Conservation (phyloP, 1,140 invertebrate species). For the Pseudomyrmex concolor region DNA sequence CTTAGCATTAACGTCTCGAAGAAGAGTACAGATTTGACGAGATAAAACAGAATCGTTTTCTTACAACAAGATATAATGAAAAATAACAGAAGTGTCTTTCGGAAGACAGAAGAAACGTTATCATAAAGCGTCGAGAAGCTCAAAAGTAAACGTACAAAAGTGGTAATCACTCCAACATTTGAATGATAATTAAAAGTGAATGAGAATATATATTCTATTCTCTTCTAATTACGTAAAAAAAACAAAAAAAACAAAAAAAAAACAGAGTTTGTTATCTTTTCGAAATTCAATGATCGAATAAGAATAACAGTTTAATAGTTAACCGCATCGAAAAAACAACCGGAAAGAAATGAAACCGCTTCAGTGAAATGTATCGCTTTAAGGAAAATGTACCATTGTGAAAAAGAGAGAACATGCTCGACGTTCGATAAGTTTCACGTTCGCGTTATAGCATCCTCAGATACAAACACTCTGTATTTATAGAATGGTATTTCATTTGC, state of each 20-base stretch:
- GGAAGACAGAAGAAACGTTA: not conserved
- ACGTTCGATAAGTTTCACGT: conserved; percentile 63
- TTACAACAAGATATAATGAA: not conserved
- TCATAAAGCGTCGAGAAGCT: not conserved
- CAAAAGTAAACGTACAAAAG: not conserved
- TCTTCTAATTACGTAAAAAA: not conserved
- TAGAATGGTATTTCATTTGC: conserved; percentile 69
- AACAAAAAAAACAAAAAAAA: too few relatives aligned
- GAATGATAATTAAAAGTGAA: not conserved
- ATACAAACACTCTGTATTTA: conserved; percentile 60
- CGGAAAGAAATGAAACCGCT: not conserved
- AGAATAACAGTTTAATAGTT: conserved; percentile 1
- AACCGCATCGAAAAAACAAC: not conserved
- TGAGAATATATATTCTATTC: conserved; percentile 3
- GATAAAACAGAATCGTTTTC: not conserved
- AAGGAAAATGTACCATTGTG: conserved; percentile 1
- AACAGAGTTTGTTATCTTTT: too few relatives aligned
- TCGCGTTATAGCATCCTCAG: conserved; percentile 57
- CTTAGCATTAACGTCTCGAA: not conserved
- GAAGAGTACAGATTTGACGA: too few relatives aligned
- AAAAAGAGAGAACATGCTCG: conserved; percentile 41
- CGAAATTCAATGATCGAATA: conserved; percentile 1
- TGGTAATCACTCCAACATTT: conserved; percentile 4
- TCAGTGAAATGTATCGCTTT: conserved; percentile 13
- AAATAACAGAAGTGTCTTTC: not conserved